A percentile compares a stretch with the other conserved stretches of the same genome.
phyloP scores from a whole-genome alignment of 2,888 invertebrate species.

The Autographa pulchrina region DNA sequence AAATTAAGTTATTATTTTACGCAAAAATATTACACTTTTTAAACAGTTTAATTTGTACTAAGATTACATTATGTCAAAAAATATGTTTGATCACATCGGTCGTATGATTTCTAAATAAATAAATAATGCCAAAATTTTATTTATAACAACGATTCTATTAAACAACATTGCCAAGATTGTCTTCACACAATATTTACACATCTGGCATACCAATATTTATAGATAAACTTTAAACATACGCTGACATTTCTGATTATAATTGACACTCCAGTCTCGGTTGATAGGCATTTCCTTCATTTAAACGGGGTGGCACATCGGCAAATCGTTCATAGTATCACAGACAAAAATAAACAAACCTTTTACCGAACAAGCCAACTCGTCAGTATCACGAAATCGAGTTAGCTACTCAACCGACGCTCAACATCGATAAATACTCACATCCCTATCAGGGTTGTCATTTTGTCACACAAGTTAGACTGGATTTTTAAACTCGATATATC shows the following conservation, averaged over 20 bases:
- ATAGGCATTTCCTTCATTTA: not conserved
- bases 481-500: not conserved
- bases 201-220: not conserved
- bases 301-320: not conserved
- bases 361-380: constrained; percentile 26
- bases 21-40: not conserved
- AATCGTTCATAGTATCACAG: not conserved
- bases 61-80: too few species aligned
- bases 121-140: too few species aligned
- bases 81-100: too few species aligned
- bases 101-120: too few species aligned
- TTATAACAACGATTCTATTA: too few species aligned
- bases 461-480: not conserved
- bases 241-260: not conserved
- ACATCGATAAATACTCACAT: constrained; percentile 37
- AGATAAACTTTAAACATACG: not conserved
- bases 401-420: constrained; percentile 38
- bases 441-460: constrained; percentile 10
- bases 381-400: constrained; percentile 50
- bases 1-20: not conserved
- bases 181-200: not conserved
- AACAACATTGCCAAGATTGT: not conserved
- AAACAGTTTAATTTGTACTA: too few species aligned
- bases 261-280: not conserved
- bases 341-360: constrained; percentile 27